phyloP scores from a whole-genome alignment of 30 jellyfish, hydroid and myxozoan genomes.

The Aurelia sp. region DNA sequence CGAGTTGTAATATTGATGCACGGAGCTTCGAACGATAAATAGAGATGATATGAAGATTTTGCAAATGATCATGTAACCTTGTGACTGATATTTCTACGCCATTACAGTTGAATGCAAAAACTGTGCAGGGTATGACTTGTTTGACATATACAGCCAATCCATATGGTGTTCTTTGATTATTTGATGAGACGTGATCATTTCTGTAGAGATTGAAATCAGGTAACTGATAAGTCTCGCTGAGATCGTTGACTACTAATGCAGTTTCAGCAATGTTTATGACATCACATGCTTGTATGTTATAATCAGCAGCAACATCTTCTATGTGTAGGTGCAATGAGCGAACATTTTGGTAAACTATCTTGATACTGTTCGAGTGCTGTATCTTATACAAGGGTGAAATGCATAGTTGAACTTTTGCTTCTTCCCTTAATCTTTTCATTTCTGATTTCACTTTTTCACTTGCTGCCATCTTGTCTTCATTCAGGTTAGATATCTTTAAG shows the following conservation, averaged over 20 bases:
- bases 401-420: not conserved
- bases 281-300: slow-evolving; percentile 20
- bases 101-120: not conserved
- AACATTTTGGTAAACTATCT: slow-evolving; percentile 18
- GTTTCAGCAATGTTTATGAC: slow-evolving; percentile 31
- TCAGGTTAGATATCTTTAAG: not conserved
- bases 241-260: not conserved
- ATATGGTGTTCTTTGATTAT: not conserved
- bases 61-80: not conserved
- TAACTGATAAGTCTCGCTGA: not conserved
- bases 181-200: slow-evolving; percentile 3
- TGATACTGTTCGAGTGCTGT: not conserved
- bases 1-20: not conserved
- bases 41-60: not conserved
- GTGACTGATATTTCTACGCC: slow-evolving; percentile 5
- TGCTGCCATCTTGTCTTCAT: slow-evolving; percentile 1
- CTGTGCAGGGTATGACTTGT: not conserved
- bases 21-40: not conserved
- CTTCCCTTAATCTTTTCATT: slow-evolving; percentile 26
- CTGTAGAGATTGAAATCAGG: slow-evolving; percentile 3
- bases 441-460: slow-evolving; percentile 20
- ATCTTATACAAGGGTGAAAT: not conserved
- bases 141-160: slow-evolving; percentile 22
- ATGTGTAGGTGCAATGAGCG: slow-evolving; percentile 25
- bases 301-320: slow-evolving; percentile 2